phyloP scores from a whole-genome alignment of 2,113 vertebrate genomes.

The Ceyx cyanopectus region DNA sequence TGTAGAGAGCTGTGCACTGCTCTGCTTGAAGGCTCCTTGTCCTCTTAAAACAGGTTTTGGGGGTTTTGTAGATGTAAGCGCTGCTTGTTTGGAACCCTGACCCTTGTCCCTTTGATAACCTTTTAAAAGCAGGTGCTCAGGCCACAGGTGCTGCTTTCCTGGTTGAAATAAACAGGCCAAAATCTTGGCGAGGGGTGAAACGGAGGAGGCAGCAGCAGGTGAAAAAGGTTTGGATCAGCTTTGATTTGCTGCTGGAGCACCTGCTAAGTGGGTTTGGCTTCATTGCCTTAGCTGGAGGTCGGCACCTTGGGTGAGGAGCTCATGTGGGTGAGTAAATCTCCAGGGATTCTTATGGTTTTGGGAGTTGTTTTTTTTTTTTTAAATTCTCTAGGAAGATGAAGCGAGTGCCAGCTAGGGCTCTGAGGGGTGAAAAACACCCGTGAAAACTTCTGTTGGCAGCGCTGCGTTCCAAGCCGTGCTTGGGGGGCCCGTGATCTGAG shows the following conservation, averaged over 20 bases:
- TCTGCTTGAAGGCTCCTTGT: neutral
- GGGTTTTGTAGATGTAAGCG: neutral
- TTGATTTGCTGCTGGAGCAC: neutral
- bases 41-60: neutral
- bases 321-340: neutral
- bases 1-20: neutral
- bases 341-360: fast-evolving
- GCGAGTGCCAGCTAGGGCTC: neutral
- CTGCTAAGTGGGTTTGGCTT: neutral
- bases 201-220: neutral
- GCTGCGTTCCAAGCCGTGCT: neutral
- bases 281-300: neutral
- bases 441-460: neutral
- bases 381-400: neutral
- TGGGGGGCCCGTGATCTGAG: neutral
- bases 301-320: neutral
- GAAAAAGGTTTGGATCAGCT: neutral
- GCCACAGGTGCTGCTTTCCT: neutral
- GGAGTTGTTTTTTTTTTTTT: no score
- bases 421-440: neutral
- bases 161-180: neutral
- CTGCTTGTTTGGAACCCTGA: neutral
- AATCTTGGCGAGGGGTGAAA: neutral
- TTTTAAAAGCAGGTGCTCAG: neutral
- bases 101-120: neutral